A percentile compares a stretch with the other conserved stretches of the same genome.
phyloP scores from a whole-genome alignment of 2,797 vertebrate genomes.

The Ptychobarbus kaznakovi region DNA sequence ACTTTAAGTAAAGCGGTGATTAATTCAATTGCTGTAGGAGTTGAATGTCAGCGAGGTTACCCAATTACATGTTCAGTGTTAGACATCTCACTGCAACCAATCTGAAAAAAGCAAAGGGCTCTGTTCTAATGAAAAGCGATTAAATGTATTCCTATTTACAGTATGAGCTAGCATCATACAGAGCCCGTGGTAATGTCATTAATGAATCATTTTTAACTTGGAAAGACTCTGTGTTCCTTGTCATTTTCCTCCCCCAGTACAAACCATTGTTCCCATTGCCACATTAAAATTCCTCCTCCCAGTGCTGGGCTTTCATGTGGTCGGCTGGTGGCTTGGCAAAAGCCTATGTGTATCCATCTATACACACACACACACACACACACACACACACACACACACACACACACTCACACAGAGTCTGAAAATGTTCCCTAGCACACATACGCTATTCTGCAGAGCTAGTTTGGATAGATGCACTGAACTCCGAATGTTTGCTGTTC shows the following conservation, averaged over 20 bases:
- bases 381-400: slow-evolving; percentile 57
- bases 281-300: slow-evolving; percentile 80
- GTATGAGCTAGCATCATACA: slow-evolving; percentile 56
- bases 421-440: slow-evolving; percentile 22
- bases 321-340: slow-evolving; percentile 77
- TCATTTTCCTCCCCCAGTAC: slow-evolving; percentile 77
- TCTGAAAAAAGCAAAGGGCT: slow-evolving; percentile 17
- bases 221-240: slow-evolving; percentile 73
- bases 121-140: slow-evolving; percentile 40
- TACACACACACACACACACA: slow-evolving; percentile 62
- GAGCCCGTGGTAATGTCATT: slow-evolving; percentile 73
- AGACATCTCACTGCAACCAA: slow-evolving; percentile 16
- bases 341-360: slow-evolving; percentile 74
- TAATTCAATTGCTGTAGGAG: not conserved
- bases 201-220: slow-evolving; percentile 79
- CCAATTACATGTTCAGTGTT: slow-evolving; percentile 18
- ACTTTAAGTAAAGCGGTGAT: not conserved
- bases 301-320: slow-evolving; percentile 78
- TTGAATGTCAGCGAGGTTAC: slow-evolving; percentile 3
- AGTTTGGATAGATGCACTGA: slow-evolving; percentile 62
- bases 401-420: slow-evolving; percentile 44
- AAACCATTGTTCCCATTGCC: slow-evolving; percentile 81
- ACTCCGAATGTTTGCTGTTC: slow-evolving; percentile 49
- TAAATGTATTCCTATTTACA: slow-evolving; percentile 52
- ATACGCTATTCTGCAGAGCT: slow-evolving; percentile 45